phyloP scores from a whole-genome alignment of 2,113 vertebrate species.

The Catagonus wagneri region DNA sequence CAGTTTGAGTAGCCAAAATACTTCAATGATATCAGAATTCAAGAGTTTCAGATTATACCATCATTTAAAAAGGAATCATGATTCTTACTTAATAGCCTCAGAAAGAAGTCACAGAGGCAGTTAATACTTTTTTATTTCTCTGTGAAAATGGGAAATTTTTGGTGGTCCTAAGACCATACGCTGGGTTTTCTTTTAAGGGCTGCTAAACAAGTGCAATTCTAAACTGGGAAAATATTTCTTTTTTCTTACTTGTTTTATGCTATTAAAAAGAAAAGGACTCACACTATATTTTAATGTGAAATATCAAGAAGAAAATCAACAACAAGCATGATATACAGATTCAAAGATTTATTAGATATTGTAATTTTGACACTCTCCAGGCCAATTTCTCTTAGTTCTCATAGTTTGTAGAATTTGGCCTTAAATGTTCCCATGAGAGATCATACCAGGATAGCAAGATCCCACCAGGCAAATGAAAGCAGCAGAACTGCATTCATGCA shows the following conservation, averaged over 20 bases:
- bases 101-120: background rate
- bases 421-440: background rate
- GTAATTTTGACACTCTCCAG: background rate
- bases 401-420: background rate
- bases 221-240: background rate
- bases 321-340: background rate
- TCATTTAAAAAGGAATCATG: background rate
- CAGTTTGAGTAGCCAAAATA: background rate
- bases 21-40: background rate
- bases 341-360: background rate
- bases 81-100: background rate
- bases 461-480: background rate
- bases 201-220: background rate
- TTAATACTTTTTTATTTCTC: background rate
- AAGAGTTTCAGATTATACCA: background rate
- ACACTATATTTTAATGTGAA: background rate
- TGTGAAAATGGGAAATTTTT: background rate
- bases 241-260: background rate
- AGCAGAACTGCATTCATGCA: background rate
- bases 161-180: background rate
- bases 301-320: background rate
- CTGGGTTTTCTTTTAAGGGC: conserved; percentile 46
- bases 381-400: background rate
- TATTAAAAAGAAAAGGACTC: background rate
- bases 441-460: background rate